Evolutionary conservation across 2,113 vertebrate species (phyloP), one percentile per base, ranked within the genome.

Genomic region (Poeciliopsis retropinna): DNA sequence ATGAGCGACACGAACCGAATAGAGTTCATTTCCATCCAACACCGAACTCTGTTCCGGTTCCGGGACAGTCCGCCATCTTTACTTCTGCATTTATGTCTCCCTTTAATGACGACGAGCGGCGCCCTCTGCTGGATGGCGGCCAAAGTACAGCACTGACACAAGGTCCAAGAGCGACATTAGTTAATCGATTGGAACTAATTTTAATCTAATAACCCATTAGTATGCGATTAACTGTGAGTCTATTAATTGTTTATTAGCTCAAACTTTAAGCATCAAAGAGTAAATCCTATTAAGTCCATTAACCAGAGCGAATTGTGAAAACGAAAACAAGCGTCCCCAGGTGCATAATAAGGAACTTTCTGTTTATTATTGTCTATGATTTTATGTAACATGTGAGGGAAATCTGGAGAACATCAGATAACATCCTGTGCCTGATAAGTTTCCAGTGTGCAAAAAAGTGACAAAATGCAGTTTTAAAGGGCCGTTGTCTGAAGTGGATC

Each of bases 401-500:
- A 81, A 87, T 78, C 72, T 77, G 75, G 81, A 83, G 80, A 75
- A 73, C n/a, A 75, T 47, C 25, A n/a, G 78, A 75, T 44, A 64
- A 54, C 68, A 31, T 78, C 72, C 77, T 80, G 82, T 81, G 75
- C 60, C 72, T 84, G 83, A 82, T 70, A 70, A 76, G 81, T 67
- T 78, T 89, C 82, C 73, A 57, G 64, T 88, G 91, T 91, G 91
- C 89, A 92, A 91, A 92, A 91, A 91, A 89, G 77, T 88, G 84
- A 88, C 79, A 64, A 85, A 70, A 87, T 76, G 81, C 87, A 83
- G 82, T 87, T 89, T 92, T 88, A 92, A 92, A 89, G 91, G 91
- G 85, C 81, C 76, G 22, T 83, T 75, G 84, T 87, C 60, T 79
- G 82, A 88, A 87, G 88, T 80, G 83, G 83, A 72, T 77, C 28